phyloP scores from a whole-genome alignment of 2,888 invertebrate genomes.

The Lobophora halterata region DNA sequence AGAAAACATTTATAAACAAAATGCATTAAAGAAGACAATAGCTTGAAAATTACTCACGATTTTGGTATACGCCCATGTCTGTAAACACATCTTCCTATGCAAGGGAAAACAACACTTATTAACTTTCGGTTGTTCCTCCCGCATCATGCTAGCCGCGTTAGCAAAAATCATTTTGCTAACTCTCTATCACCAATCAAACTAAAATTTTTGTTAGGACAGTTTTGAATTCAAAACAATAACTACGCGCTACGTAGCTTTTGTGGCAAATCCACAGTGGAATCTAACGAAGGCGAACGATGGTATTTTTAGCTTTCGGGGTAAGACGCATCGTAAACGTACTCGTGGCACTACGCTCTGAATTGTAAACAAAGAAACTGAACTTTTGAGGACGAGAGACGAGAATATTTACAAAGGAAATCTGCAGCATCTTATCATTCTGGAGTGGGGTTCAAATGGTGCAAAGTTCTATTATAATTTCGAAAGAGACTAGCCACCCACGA shows the following conservation, averaged over 20 bases:
- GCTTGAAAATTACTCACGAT: slow-evolving; percentile 9
- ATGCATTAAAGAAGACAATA: slow-evolving; percentile 7
- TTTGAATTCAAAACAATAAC: slow-evolving; percentile 10
- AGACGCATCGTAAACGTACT: too few relatives aligned
- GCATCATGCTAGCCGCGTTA: slow-evolving; percentile 18
- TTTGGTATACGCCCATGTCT: slow-evolving; percentile 16
- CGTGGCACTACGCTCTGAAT: too few relatives aligned
- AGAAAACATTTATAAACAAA: slow-evolving; percentile 1
- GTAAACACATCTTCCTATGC: slow-evolving; percentile 7
- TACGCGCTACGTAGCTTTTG: slow-evolving; percentile 1
- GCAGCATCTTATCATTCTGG: too few relatives aligned
- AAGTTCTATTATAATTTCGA: neutral
- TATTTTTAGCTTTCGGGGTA: slow-evolving; percentile 18
- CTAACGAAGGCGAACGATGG: slow-evolving; percentile 10
- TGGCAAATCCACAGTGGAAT: slow-evolving; percentile 3
- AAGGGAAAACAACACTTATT: slow-evolving; percentile 16
- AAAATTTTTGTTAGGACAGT: too few relatives aligned
- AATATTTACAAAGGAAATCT: too few relatives aligned
- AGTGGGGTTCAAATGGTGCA: too few relatives aligned
- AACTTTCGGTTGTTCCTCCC: slow-evolving; percentile 16
- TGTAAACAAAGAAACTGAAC: too few relatives aligned
- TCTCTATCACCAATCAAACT: neutral
- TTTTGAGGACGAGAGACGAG: too few relatives aligned
- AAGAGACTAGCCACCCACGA: neutral
- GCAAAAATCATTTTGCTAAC: slow-evolving; percentile 16